These are phyloP conservation scores for Orientallactaga bullata DNA, from an alignment of 2,113 vertebrate genomes.

Conservation along the genomic window DNA sequence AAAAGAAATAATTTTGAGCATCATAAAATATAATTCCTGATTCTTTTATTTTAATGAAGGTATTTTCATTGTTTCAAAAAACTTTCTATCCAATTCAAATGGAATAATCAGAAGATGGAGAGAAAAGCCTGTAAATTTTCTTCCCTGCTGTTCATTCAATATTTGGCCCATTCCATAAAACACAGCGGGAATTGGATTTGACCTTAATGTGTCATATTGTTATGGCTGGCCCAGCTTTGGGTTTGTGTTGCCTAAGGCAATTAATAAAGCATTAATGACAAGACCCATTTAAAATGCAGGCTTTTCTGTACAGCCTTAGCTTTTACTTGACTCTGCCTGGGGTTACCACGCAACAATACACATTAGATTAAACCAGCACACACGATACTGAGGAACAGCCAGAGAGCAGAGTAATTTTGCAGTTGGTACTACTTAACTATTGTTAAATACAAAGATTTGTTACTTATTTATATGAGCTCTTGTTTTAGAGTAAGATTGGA, in stretches of 20 bases:
- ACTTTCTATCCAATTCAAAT: constrained; percentile 86
- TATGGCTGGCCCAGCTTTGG: constrained; percentile 92
- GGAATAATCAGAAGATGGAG: constrained; percentile 86
- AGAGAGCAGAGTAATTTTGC: constrained; percentile 79
- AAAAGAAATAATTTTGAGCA: constrained; percentile 33
- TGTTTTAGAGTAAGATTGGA: constrained; percentile 24
- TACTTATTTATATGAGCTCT: constrained; percentile 47
- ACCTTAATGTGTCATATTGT: constrained; percentile 99
- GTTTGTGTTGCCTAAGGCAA: constrained; percentile 94
- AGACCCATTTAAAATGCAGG: constrained; percentile 97
- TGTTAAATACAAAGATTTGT: constrained; percentile 79
- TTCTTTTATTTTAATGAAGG: constrained; percentile 81
- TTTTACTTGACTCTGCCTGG: constrained; percentile 90
- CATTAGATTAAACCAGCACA: constrained; percentile 89
- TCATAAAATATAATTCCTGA: constrained; percentile 73
- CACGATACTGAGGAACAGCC: constrained; percentile 80
- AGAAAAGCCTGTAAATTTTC: constrained; percentile 87
- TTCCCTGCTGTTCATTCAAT: constrained; percentile 94
- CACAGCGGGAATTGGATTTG: constrained; percentile 93
- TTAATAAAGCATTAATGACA: constrained; percentile 99
- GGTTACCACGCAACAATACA: constrained; percentile 88
- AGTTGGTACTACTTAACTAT: constrained; percentile 79
- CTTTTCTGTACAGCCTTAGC: constrained; percentile 93
- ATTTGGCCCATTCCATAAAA: constrained; percentile 93
- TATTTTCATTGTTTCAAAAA: constrained; percentile 79